phyloP scores from a whole-genome alignment of 1,140 invertebrate species.

The Megalopta genalis region DNA sequence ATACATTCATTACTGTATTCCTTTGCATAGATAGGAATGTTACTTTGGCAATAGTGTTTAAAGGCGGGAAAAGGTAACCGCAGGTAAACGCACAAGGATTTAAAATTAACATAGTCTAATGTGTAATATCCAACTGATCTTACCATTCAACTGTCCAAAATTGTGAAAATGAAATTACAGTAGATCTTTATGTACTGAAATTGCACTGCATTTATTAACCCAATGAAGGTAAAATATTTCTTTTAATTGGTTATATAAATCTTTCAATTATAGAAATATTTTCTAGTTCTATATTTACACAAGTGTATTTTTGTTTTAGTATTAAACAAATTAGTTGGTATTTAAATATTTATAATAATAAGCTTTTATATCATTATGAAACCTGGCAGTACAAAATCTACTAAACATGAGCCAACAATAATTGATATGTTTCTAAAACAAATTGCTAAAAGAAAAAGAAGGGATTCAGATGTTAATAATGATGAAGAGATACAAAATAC shows the following conservation, averaged over 20 bases:
- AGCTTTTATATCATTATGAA: neutral
- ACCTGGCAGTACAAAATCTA: neutral
- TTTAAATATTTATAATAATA: neutral
- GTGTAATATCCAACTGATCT: too few relatives aligned
- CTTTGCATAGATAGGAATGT: neutral
- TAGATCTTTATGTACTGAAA: neutral
- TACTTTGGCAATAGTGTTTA: neutral
- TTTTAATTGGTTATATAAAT: too few relatives aligned
- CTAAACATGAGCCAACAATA: slow-evolving; percentile 6
- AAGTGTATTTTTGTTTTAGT: neutral
- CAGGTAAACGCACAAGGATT: neutral
- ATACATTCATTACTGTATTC: too few relatives aligned
- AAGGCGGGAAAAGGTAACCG: slow-evolving; percentile 18
- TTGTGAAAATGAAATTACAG: neutral
- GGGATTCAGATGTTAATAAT: neutral
- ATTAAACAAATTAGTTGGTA: neutral
- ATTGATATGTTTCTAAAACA: slow-evolving; percentile 25
- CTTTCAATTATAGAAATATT: neutral
- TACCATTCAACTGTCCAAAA: neutral
- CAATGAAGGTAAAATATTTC: too few relatives aligned
- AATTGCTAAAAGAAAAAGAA: slow-evolving; percentile 10
- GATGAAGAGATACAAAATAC: neutral
- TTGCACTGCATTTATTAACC: too few relatives aligned
- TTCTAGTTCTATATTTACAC: neutral
- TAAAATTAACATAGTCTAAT: neutral